These are phyloP conservation scores for Spondyliosoma cantharus DNA, from an alignment of 2,797 vertebrate genomes.

Conservation along the genomic window DNA sequence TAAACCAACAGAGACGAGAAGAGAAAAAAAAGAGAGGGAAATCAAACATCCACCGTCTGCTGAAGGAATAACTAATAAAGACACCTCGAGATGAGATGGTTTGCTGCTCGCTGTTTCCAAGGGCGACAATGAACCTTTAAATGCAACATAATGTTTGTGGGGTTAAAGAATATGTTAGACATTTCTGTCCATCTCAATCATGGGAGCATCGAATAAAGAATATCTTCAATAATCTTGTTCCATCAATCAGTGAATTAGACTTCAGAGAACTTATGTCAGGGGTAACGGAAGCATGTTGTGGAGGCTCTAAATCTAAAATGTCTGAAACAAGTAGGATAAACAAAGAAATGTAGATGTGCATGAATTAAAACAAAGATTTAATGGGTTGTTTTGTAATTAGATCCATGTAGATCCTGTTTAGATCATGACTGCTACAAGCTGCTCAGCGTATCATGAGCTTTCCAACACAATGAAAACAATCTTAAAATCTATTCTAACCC, in stretches of 20 bases:
- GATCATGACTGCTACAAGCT: neutral
- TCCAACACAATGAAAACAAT: neutral
- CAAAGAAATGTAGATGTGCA: neutral
- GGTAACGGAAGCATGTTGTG: neutral
- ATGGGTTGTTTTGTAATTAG: neutral
- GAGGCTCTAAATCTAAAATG: neutral
- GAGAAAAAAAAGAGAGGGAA: neutral
- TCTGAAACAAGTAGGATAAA: neutral
- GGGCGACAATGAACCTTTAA: neutral
- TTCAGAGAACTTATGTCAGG: neutral
- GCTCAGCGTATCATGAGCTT: neutral
- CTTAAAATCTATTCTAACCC: slow-evolving; percentile 8
- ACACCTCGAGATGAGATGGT: neutral
- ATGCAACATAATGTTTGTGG: too few relatives aligned
- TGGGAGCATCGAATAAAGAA: neutral
- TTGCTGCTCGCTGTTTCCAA: neutral
- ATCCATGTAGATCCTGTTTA: neutral
- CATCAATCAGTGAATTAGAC: neutral
- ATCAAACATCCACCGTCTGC: neutral
- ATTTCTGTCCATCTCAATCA: neutral
- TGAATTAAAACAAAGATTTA: neutral
- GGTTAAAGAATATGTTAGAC: neutral
- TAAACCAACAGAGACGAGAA: neutral
- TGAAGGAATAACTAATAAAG: neutral
- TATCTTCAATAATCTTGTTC: neutral